These are phyloP conservation scores for Oxyura jamaicensis DNA, from an alignment of 2,113 vertebrate genomes.

Conservation along the genomic window DNA sequence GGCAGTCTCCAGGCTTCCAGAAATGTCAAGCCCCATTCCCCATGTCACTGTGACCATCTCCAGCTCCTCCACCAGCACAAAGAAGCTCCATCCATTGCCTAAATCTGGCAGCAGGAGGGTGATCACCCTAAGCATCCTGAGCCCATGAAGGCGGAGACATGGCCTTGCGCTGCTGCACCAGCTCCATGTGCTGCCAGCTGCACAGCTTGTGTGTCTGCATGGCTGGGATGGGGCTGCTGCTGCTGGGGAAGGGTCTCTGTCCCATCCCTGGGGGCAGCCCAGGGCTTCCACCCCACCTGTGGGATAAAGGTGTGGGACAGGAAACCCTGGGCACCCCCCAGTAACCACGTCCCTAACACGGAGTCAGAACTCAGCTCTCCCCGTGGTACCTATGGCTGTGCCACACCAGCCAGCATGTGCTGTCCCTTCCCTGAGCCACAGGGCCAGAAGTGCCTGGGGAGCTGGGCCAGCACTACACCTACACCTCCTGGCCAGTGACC, in stretches of 20 bases:
- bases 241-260: accelerated
- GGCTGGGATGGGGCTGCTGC: accelerated
- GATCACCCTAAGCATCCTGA: accelerated
- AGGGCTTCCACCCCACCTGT: no score
- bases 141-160: accelerated
- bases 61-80: not conserved
- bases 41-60: accelerated
- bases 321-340: accelerated
- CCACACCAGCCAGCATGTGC: not conserved
- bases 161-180: not conserved
- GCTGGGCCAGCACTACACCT: not conserved
- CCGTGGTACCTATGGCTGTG: accelerated
- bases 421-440: not conserved
- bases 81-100: not conserved
- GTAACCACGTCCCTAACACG: accelerated
- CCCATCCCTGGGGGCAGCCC: not conserved
- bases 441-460: accelerated
- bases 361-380: not conserved
- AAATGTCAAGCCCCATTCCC: not conserved
- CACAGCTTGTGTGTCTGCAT: accelerated
- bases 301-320: not conserved
- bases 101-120: accelerated
- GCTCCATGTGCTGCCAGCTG: not conserved
- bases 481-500: not conserved
- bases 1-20: not conserved